Base-by-base conservation (phyloP, 35 echinoderm and acorn worm species). In the Heliocidaris erythrogramma region DNA sequence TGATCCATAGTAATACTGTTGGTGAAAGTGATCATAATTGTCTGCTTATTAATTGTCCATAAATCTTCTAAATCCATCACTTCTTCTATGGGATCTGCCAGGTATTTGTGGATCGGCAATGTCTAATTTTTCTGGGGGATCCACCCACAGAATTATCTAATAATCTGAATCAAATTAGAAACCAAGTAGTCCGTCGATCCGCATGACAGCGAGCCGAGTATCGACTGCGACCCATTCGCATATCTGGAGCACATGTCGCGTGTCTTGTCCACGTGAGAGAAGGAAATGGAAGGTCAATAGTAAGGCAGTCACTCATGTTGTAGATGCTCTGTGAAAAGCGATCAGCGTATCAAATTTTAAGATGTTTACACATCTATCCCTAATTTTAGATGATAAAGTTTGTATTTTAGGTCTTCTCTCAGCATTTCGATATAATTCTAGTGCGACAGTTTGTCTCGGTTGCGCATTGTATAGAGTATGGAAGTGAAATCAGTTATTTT, bases 261-360 rank as follows among this genome's bases (percentile, higher is more conserved):
- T 89, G 87, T 32, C 31, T 89, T 42, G 87, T 89, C 11, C 87
- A 89, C 87, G 87, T 89, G 87, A 89, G 87, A 84, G 31, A 32
- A 14, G 8, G 0, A 30, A 18, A 13, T 32, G 32, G 87, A 32
- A 48, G 87, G 31, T 48, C 47, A 12, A 89, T 30, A 32, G 10
- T 32, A 88, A 32, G 31, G 32, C 31, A 47, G 87, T 47, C 87
- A 5, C 1, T 89, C 87, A 35, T 30, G 87, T 32, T 47, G 87
- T 9, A 32, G 12, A 10, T 89, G 14, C 47, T 89, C 87, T 5
- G 65, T 24, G 7, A 78, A 27, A 5, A 78, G 65, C 65, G 18
- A 17, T n/a, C 87, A 30, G 47, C 30, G 2, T 87, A 16, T 42
- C 32, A 32, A 48, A 89, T 17, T 42, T 42, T 31, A 89, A 13